Percentiles rank a stretch among this genome's conserved stretches.
Conservation (phyloP, 2,797 vertebrate genomes). For the Caiman crocodilus region DNA sequence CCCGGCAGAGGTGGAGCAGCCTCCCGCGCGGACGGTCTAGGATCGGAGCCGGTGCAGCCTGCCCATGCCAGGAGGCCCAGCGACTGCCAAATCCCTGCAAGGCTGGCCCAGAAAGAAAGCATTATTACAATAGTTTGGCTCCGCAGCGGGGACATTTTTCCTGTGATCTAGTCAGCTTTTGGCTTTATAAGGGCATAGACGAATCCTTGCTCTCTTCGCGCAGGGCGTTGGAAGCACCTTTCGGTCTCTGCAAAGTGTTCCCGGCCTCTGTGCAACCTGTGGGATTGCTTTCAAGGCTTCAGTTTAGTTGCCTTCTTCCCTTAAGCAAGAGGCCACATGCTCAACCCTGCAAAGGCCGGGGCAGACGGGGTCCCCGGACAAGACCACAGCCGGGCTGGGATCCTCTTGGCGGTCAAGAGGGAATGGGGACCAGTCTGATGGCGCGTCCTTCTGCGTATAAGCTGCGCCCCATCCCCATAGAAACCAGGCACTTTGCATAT, state of each 20-base stretch:
- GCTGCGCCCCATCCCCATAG: background rate
- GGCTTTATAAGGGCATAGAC: conserved; percentile 70
- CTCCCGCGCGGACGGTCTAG: background rate
- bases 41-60: background rate
- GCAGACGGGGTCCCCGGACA: background rate
- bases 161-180: conserved; percentile 71
- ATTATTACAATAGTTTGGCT: conserved; percentile 70
- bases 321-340: background rate
- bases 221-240: conserved; percentile 37
- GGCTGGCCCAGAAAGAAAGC: conserved; percentile 71
- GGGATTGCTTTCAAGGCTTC: background rate
- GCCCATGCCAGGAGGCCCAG: background rate
- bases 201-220: conserved; percentile 61
- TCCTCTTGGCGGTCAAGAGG: no score
- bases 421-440: no score
- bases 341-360: background rate
- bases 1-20: background rate
- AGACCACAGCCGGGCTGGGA: background rate
- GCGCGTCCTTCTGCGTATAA: background rate
- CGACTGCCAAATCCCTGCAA: conserved; percentile 61
- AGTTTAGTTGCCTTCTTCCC: background rate
- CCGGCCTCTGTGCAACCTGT: conserved; percentile 1
- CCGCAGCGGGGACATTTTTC: conserved; percentile 52
- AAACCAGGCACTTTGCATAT: background rate
- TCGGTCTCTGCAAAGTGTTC: conserved; percentile 14